Evolutionary conservation across 2,113 vertebrate species (phyloP).

Genomic region (Mastomys natalensis): DNA sequence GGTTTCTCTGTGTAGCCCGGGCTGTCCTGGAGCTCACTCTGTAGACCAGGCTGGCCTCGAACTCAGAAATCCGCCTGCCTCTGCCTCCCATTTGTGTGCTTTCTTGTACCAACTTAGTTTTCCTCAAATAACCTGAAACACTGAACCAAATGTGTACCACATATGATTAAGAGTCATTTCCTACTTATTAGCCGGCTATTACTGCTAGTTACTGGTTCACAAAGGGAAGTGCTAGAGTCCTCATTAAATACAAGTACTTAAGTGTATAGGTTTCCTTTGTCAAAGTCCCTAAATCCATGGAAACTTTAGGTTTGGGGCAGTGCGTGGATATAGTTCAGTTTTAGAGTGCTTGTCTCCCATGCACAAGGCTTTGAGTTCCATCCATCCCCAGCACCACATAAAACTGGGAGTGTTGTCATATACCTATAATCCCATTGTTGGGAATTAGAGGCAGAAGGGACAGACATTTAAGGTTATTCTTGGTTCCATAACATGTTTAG

Average conservation of each 20-base stretch:
- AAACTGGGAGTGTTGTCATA: neutral
- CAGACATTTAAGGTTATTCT: neutral
- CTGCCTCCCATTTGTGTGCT: neutral
- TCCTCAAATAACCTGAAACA: neutral
- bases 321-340: neutral
- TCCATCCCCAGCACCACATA: neutral
- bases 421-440: neutral
- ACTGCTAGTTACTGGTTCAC: neutral
- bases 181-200: neutral
- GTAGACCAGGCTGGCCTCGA: too few species aligned
- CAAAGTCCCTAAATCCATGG: neutral
- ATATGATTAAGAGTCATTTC: neutral
- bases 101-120: neutral
- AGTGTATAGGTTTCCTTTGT: neutral
- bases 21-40: too few species aligned
- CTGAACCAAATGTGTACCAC: neutral
- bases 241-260: constrained; percentile 36
- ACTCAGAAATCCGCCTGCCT: too few species aligned
- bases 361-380: neutral
- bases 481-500: neutral
- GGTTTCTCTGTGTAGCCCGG: too few species aligned
- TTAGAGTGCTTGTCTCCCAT: neutral
- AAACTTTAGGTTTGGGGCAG: neutral
- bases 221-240: neutral
- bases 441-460: too few species aligned